phyloP scores from a whole-genome alignment of 2,888 invertebrate species.

The Aleiodes testaceus region DNA sequence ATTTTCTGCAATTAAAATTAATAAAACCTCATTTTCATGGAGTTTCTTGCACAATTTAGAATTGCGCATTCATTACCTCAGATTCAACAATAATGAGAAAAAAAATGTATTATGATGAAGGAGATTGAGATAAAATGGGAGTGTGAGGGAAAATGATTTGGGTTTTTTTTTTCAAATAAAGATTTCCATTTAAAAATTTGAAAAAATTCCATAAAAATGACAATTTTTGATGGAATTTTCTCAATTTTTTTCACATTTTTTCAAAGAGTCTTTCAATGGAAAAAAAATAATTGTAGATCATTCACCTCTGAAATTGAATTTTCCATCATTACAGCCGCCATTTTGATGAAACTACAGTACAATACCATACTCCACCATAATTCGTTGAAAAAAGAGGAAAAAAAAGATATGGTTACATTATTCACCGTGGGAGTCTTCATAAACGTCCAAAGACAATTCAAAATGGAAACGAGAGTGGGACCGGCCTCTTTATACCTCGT shows the following conservation, averaged over 20 bases:
- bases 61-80: conserved; percentile 2
- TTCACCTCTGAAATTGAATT: neutral
- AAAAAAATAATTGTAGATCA: no score
- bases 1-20: conserved; percentile 9
- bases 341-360: neutral
- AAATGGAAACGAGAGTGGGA: conserved; percentile 32
- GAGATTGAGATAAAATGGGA: no score
- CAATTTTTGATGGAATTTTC: neutral
- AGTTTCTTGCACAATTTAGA: conserved; percentile 6
- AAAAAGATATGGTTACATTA: conserved; percentile 34
- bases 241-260: no score
- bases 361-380: neutral
- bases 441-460: conserved; percentile 34
- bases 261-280: no score
- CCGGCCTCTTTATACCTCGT: conserved; percentile 58
- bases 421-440: conserved; percentile 50
- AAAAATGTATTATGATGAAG: neutral
- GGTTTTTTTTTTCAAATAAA: no score
- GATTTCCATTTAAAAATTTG: no score
- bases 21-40: conserved; percentile 8
- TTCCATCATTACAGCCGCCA: neutral
- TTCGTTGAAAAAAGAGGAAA: conserved; percentile 1
- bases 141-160: no score
- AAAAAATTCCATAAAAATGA: neutral
- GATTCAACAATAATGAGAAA: conserved; percentile 17